Evolutionary conservation across 2,113 vertebrate genomes (phyloP), one percentile per base, ranked within the genome.

Genomic region (Atherinomorus stipes): DNA sequence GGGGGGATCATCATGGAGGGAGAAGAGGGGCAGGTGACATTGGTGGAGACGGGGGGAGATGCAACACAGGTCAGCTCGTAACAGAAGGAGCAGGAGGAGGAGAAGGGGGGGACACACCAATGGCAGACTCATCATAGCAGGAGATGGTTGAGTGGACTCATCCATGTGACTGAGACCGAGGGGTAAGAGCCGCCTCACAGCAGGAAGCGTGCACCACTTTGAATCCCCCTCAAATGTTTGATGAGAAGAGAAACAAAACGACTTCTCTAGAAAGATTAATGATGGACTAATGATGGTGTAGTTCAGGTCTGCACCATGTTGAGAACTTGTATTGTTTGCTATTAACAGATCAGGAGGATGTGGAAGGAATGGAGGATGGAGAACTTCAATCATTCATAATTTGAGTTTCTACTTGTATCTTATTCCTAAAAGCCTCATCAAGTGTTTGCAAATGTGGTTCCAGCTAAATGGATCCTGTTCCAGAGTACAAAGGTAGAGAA

Each of bases 1-100:
- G 94, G 90, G 3, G 78, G 92, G 0, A 91, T 95, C 3, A 85
- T 94, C 18, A 88, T 95, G 49, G 91, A 94, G 50, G 92, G 93
- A 0, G 93, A 92, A 25, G 95, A 94, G 63, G 91, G 90, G 18
- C 90, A 92, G 82, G 91, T 92, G 73, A 92, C 89, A 0, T 85
- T 93, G 56, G 89, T 92, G 78, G 92, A 93, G 74, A 82, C 88
- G 1, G 86, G 85, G 0, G 85, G 79, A 13, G 89, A 92, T 18
- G 31, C 87, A 0, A 82, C 90, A 0, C 88, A 92, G 71, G 88
- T 91, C 47, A 80, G 83, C 74, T 93, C 91, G 21, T 93, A 93
- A 90, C 83, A 45, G 52, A 12, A 15, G 38, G 34, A 13, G 51
- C 9, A 7, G 34, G 6, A 26, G 25, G 11, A 4, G 53, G 19